phyloP scores from a whole-genome alignment of 53 echinoderm and acorn worm species.

The Zoroaster sp. region DNA sequence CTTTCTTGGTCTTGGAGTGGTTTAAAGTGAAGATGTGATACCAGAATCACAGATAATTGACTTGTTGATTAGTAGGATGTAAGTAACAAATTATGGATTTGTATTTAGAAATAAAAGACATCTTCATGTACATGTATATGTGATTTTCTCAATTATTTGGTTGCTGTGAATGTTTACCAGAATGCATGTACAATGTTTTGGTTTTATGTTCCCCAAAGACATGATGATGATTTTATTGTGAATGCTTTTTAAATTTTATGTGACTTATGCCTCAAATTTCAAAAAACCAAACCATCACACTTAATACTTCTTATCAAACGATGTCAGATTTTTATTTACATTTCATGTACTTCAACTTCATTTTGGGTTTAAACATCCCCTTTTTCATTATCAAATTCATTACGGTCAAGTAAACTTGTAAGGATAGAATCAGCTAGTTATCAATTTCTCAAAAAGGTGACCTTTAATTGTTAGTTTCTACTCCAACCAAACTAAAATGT shows the following conservation, averaged over 20 bases:
- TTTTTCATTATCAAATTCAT: not conserved
- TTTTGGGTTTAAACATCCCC: not conserved
- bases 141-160: too few relatives aligned
- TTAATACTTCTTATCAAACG: not conserved
- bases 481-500: too few relatives aligned
- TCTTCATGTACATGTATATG: too few relatives aligned
- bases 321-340: not conserved
- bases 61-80: slow-evolving; percentile 10
- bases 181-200: not conserved
- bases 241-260: too few relatives aligned
- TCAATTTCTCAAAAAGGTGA: too few relatives aligned
- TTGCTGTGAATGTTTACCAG: not conserved
- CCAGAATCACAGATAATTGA: not conserved
- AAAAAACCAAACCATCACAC: too few relatives aligned
- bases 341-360: not conserved
- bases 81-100: slow-evolving; percentile 30
- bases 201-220: too few relatives aligned
- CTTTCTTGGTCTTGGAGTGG: not conserved
- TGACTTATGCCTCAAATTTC: too few relatives aligned
- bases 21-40: not conserved
- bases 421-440: too few relatives aligned
- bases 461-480: too few relatives aligned
- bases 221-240: too few relatives aligned
- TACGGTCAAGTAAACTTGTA: too few relatives aligned
- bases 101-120: slow-evolving; percentile 51